Evolutionary conservation across 2,888 invertebrate species (phyloP).

Genomic region (Agrochola lychnidis): DNA sequence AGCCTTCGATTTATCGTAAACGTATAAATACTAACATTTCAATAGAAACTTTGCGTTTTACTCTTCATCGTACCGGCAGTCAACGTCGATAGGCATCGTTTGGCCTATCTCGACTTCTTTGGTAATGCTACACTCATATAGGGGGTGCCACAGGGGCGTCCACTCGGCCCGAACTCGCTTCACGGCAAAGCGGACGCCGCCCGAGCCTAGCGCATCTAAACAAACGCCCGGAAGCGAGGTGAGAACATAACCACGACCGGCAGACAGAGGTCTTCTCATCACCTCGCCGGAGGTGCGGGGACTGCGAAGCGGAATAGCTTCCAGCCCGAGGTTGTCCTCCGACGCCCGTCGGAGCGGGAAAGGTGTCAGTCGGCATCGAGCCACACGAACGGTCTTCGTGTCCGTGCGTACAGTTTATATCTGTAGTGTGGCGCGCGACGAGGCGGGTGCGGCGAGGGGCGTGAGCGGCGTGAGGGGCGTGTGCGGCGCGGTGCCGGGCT

Average conservation of each 20-base stretch:
- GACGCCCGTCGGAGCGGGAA: conserved; percentile 2
- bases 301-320: conserved; percentile 28
- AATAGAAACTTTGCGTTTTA: conserved; percentile 80
- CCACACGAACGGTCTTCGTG: conserved; percentile 26
- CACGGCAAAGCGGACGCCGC: conserved; percentile 48
- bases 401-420: conserved; percentile 72
- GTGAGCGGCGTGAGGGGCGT: conserved; percentile 81
- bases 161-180: conserved; percentile 37
- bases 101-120: conserved; percentile 78
- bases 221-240: conserved; percentile 58
- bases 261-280: conserved; percentile 7
- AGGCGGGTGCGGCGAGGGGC: conserved; percentile 71
- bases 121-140: conserved; percentile 74
- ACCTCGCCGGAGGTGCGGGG: conserved; percentile 21
- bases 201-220: conserved; percentile 73
- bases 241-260: conserved; percentile 44
- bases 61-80: conserved; percentile 77
- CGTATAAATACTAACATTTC: conserved; percentile 79
- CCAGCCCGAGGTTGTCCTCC: conserved; percentile 17
- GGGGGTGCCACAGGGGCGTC: conserved; percentile 63
- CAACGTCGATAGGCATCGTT: conserved; percentile 58
- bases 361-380: conserved; percentile 38
- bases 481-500: conserved; percentile 79
- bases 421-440: conserved; percentile 78
- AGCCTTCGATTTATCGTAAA: conserved; percentile 82